Percentiles rank a stretch among this genome's conserved stretches.
Conservation (phyloP, 2,113 vertebrate genomes). For the Ailurus styani region DNA sequence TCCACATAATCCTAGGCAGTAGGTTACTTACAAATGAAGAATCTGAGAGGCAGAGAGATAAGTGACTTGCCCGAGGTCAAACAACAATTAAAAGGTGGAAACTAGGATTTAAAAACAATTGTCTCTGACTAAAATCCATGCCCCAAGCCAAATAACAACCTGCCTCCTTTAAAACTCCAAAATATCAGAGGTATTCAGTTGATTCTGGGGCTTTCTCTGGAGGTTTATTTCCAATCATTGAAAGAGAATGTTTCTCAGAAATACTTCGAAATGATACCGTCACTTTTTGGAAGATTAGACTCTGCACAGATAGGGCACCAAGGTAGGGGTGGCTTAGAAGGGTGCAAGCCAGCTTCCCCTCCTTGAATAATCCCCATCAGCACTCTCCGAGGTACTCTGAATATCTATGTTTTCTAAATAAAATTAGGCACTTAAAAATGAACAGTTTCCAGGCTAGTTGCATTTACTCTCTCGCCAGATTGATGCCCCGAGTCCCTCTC, state of each 20-base stretch:
- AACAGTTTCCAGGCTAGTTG: not conserved
- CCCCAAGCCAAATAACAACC: not conserved
- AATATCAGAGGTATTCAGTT: not conserved
- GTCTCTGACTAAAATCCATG: not conserved
- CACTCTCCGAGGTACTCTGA: not conserved
- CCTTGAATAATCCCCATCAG: not conserved
- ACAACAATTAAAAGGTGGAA: not conserved
- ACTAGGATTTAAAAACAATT: not conserved
- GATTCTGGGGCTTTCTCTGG: not conserved
- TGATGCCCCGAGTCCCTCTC: not conserved
- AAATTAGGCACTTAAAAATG: not conserved
- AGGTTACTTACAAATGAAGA: not conserved
- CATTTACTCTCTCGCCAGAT: not conserved
- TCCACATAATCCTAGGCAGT: not conserved
- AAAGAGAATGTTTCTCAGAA: not conserved
- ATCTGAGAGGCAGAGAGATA: not conserved
- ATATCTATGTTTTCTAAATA: not conserved
- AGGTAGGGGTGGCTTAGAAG: not conserved
- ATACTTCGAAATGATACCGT: not conserved
- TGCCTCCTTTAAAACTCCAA: not conserved
- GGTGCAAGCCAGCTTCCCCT: accelerated
- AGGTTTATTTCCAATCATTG: not conserved
- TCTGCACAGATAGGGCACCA: accelerated
- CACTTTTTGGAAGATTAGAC: not conserved
- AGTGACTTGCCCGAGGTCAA: not conserved